Evolutionary conservation across 1,140 invertebrate species (phyloP).

Genomic region (Nasonia longicornis): DNA sequence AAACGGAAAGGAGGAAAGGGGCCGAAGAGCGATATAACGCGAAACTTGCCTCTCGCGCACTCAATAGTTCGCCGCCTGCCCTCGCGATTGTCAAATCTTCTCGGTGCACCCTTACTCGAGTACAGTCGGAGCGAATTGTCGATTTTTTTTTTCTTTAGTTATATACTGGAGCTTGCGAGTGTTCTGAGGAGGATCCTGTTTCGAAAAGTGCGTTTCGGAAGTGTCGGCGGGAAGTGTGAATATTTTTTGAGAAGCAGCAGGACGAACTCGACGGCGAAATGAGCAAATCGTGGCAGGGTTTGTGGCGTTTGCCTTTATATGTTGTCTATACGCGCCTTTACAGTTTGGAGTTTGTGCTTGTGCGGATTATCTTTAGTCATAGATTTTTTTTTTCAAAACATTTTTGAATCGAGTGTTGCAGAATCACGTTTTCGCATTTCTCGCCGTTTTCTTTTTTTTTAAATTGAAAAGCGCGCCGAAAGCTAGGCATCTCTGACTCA

Average conservation of each 20-base stretch:
- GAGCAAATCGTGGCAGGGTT: conserved; percentile 62
- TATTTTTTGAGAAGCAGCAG: neutral
- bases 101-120: neutral
- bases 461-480: too few relatives aligned
- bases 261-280: conserved; percentile 42
- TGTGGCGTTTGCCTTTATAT: conserved; percentile 21
- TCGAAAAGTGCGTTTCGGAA: neutral
- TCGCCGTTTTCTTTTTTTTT: too few relatives aligned
- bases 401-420: too few relatives aligned
- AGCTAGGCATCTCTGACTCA: neutral
- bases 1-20: conserved; percentile 51
- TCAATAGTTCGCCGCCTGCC: conserved; percentile 63
- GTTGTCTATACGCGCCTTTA: too few relatives aligned
- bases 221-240: neutral
- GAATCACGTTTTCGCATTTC: too few relatives aligned
- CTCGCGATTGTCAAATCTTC: conserved; percentile 54
- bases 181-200: too few relatives aligned
- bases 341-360: neutral
- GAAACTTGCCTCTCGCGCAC: conserved; percentile 63
- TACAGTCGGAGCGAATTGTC: too few relatives aligned
- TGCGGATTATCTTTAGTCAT: neutral
- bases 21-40: conserved; percentile 64
- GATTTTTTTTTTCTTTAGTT: too few relatives aligned
- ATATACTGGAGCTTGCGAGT: neutral
- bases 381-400: too few relatives aligned